Evolutionary conservation across 2,797 vertebrate genomes (phyloP).

Genomic region (Holocentrus rufus): DNA sequence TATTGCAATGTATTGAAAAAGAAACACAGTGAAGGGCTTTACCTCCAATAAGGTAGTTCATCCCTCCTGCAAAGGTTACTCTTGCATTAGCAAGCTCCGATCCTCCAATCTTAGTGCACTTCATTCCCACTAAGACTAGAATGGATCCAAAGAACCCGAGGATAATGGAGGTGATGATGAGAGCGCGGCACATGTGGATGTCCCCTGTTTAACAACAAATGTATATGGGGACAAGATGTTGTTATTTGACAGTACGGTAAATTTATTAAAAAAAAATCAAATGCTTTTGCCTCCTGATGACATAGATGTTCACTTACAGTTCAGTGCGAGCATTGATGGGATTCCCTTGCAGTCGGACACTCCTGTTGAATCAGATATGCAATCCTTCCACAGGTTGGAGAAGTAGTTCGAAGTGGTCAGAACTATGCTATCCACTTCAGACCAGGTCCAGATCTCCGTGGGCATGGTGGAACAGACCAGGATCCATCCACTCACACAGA

Average conservation of each 20-base stretch:
- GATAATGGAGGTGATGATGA: conserved; percentile 82
- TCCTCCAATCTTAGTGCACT: conserved; percentile 86
- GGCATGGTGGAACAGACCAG: conserved; percentile 82
- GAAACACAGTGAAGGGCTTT: not conserved
- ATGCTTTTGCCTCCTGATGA: not conserved
- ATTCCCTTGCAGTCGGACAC: conserved; percentile 82
- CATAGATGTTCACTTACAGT: conserved; percentile 71
- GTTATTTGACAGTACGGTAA: too few relatives aligned
- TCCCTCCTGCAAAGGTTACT: conserved; percentile 82
- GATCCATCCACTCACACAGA: conserved; percentile 81
- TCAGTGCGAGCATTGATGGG: conserved; percentile 79
- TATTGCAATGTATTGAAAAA: not conserved
- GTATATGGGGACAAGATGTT: too few relatives aligned
- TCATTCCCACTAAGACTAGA: conserved; percentile 85
- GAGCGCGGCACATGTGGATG: conserved; percentile 84
- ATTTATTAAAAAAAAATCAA: too few relatives aligned
- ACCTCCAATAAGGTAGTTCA: conserved; percentile 83
- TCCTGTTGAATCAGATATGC: conserved; percentile 82
- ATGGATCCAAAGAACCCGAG: conserved; percentile 80
- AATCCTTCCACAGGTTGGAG: conserved; percentile 86
- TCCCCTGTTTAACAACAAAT: conserved; percentile 74
- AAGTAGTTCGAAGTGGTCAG: conserved; percentile 78
- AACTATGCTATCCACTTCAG: conserved; percentile 75
- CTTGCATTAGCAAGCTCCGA: conserved; percentile 79
- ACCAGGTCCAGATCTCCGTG: conserved; percentile 83